Base-by-base conservation (phyloP, 2,797 vertebrate genomes). In the Premnoplex brunnescens region DNA sequence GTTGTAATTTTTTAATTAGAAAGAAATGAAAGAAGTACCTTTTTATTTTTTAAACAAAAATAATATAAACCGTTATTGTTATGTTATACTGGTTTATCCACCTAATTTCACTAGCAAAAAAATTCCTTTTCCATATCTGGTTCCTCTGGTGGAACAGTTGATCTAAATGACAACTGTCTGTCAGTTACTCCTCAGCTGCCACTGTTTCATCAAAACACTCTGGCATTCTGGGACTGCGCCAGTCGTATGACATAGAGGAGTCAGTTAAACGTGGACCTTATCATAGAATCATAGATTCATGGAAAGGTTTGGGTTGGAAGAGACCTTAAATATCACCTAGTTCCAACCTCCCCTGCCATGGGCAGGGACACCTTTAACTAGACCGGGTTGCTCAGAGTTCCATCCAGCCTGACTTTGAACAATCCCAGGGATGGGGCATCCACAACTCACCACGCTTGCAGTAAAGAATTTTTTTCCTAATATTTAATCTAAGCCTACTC, bases 201-300 rank as follows among this genome's bases (percentile, higher is more conserved):
- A 77, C 54, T 55, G 19, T 55, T 94, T 85, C 80, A 63, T 87
- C 77, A 93, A 88, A 95, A 63, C 78, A 81, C 63, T 88, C 79
- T 48, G 71, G 28, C 3, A 6, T 4, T 51, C 39, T 51, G 54
- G 44, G 34, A 22, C 78, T 83, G 12, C 79, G 59, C 39, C 67
- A 84, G 49, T 55, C 81, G 43, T 20, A 63, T 44, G 51, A 66
- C 63, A 71, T 69, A 62, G 1, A 59, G 63, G 36, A 52, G 59
- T 28, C 20, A 68, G 52, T 72, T 80, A 91, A 79, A 91, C 1
- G 3, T 52, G 72, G 78, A 62, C 23, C 8, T 58, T 85, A 26
- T 17, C 34, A 22, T 14, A 14, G 18, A 39, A 20, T 39, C 39
- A 32, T 8, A 39, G 59, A 28, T 28, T 60, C 36, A 60, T 7